Evolutionary conservation across 1,140 invertebrate genomes (phyloP).

Genomic region (Hermetia illucens): DNA sequence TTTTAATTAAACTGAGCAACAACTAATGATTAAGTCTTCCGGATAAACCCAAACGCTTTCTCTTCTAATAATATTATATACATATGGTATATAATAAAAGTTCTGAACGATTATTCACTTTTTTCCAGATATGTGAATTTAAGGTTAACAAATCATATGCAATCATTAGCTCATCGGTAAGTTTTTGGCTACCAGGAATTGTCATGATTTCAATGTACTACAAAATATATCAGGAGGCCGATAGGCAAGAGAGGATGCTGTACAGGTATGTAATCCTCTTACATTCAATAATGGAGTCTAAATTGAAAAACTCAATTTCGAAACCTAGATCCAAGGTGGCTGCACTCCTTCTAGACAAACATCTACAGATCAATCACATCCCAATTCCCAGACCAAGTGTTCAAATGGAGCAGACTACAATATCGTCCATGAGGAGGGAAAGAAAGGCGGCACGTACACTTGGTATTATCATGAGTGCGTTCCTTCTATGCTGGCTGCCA

Average conservation of each 20-base stretch:
- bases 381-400: conserved; percentile 49
- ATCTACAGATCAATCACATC: conserved; percentile 75
- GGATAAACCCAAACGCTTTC: too few relatives aligned
- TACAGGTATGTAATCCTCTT: conserved; percentile 51
- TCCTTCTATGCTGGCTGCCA: conserved; percentile 85
- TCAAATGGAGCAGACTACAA: conserved; percentile 43
- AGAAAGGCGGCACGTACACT: conserved; percentile 87
- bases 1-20: too few relatives aligned
- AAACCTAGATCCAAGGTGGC: conserved; percentile 65
- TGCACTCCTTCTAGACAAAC: conserved; percentile 67
- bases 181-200: conserved; percentile 92
- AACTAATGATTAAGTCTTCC: too few relatives aligned
- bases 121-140: conserved; percentile 52
- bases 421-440: conserved; percentile 75
- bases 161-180: conserved; percentile 79
- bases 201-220: conserved; percentile 93
- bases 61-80: too few relatives aligned
- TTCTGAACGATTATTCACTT: too few relatives aligned
- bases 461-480: conserved; percentile 90
- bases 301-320: conserved; percentile 6
- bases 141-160: conserved; percentile 83
- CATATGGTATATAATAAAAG: too few relatives aligned
- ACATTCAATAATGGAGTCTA: conserved; percentile 1
- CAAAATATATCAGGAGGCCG: conserved; percentile 81
- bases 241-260: conserved; percentile 79